Evolutionary conservation across 2,113 vertebrate genomes (phyloP).

Genomic region (Rhea pennata): DNA sequence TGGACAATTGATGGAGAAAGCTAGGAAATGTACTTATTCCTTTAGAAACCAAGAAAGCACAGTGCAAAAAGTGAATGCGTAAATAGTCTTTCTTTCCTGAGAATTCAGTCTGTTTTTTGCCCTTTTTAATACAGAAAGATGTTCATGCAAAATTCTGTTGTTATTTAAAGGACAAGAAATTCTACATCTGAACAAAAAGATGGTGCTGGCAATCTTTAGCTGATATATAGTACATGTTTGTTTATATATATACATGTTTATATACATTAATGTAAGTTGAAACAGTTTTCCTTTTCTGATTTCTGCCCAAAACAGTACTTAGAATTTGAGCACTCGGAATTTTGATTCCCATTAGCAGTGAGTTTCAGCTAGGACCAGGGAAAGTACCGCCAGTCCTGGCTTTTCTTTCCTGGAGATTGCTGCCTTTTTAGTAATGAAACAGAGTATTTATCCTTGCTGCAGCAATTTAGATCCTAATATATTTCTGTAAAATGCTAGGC

Average conservation of each 20-base stretch:
- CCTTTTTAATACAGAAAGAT: not conserved
- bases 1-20: not conserved
- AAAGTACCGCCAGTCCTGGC: not conserved
- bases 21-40: not conserved
- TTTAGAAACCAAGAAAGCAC: not conserved
- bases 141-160: not conserved
- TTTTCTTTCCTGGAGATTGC: not conserved
- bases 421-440: not conserved
- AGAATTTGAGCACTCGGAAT: not conserved
- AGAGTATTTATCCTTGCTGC: not conserved
- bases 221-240: not conserved
- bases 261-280: not conserved
- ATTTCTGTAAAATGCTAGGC: not conserved
- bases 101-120: not conserved
- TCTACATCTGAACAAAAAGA: fast-evolving
- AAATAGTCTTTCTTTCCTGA: not conserved
- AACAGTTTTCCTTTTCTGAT: not conserved
- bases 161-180: not conserved
- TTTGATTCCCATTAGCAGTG: not conserved
- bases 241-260: not conserved
- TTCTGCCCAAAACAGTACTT: not conserved
- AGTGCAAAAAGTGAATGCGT: not conserved
- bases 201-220: not conserved
- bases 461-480: not conserved
- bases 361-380: not conserved